Evolutionary conservation across 1,140 invertebrate genomes (phyloP), one percentile per base, ranked within the genome.

Genomic region (Pseudachorutes palmiensis): DNA sequence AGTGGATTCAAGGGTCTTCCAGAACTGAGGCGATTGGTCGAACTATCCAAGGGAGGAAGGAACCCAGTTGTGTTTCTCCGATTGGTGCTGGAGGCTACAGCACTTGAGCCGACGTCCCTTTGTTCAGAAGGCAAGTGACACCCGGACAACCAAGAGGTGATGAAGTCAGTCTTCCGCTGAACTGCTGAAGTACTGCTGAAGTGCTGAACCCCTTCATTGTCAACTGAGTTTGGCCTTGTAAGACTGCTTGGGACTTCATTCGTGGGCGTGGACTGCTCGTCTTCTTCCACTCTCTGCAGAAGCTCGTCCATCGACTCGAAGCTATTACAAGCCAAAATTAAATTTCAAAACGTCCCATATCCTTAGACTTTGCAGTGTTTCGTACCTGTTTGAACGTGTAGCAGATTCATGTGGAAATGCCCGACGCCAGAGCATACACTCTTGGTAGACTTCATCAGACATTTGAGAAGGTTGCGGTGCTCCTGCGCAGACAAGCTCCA

Each of bases 271-370:
- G 24, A 24, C 5, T 12, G 3, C 24, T 16, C 12, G 24, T 55
- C 51, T 22, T 55, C 51, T 24, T 24, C 51, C 3, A 16, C 12
- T 16, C 24, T 24, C 9, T 5, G 14, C 5, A 55, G 51, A 55
- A 19, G 24, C 24, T 55, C 51, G 9, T 55, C 51, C 51, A 55
- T 55, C 51, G 51, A 55, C 24, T 55, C 51, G 51, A 55, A 55
- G 3, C 51, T 55, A 55, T n/a, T n/a, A n/a, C n/a, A n/a, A n/a
- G n/a, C n/a, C n/a, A 26, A 16, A 24, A 55, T 12, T 14, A 55
- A 55, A 14, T 5, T 55, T 16, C 12, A 24, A 55, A n/a, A n/a
- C n/a, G n/a, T 16, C 24, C 5, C 5, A 24, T 55, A 24, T 14
- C 9, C 24, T 55, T 22, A 55, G 12, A 55, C 24, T 55, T 55